A percentile compares a stretch with the other conserved stretches of the same genome.
Conservation (phyloP, 2,888 invertebrate genomes). For the Limulus polyphemus region DNA sequence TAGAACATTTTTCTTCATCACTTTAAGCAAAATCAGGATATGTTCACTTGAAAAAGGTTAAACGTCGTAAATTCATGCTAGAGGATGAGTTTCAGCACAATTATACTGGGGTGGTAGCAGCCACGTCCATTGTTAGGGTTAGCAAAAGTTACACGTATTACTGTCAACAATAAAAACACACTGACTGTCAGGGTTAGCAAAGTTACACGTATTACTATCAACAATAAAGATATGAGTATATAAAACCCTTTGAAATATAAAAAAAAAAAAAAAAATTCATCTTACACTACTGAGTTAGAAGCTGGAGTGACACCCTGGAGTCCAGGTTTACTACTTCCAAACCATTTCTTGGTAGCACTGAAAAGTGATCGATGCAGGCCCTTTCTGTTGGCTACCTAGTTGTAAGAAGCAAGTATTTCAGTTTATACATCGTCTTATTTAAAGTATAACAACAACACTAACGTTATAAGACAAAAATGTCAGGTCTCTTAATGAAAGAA, state of each 20-base stretch:
- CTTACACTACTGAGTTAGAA: conserved; percentile 70
- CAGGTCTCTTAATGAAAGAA: too few relatives aligned
- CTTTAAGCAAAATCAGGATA: too few relatives aligned
- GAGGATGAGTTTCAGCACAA: too few relatives aligned
- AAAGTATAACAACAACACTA: too few relatives aligned
- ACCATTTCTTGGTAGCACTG: conserved; percentile 91
- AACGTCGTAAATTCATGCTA: too few relatives aligned
- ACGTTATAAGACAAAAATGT: too few relatives aligned
- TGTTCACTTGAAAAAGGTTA: too few relatives aligned
- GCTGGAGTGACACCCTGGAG: conserved; percentile 48
- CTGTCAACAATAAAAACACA: conserved; percentile 3
- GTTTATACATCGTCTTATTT: too few relatives aligned
- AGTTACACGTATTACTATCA: background rate
- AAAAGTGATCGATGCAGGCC: conserved; percentile 84
- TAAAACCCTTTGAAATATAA: too few relatives aligned
- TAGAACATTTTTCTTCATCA: too few relatives aligned
- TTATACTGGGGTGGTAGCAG: too few relatives aligned
- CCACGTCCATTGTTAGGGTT: background rate
- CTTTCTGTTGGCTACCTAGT: conserved; percentile 48
- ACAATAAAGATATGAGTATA: too few relatives aligned
- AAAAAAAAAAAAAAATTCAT: background rate
- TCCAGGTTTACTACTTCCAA: conserved; percentile 76
- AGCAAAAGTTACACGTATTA: conserved; percentile 45
- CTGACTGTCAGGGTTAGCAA: background rate
- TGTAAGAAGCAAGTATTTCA: conserved; percentile 30